These are phyloP conservation scores for Lissocephala sabroskyi DNA, from an alignment of 2,888 invertebrate genomes.

Conservation along the genomic window DNA sequence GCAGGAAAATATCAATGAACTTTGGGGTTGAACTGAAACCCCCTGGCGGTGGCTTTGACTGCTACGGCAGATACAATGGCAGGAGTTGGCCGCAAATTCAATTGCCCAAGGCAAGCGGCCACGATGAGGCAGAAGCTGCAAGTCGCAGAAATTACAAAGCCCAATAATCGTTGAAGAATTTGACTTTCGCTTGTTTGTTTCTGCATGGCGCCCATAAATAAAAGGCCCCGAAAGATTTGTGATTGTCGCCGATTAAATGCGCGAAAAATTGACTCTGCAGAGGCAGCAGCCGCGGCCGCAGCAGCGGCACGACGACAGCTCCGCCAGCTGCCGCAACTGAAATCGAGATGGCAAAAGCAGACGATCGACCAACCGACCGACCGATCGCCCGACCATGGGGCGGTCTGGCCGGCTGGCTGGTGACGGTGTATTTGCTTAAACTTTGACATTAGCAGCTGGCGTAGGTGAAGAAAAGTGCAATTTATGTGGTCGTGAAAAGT, in stretches of 20 bases:
- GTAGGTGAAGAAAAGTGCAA: conserved; percentile 1
- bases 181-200: conserved; percentile 59
- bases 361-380: not conserved
- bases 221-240: conserved; percentile 51
- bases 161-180: conserved; percentile 58
- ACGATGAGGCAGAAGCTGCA: too few relatives aligned
- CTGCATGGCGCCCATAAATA: conserved; percentile 48
- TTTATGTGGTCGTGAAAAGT: conserved; percentile 22
- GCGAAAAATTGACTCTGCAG: conserved; percentile 37
- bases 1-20: conserved; percentile 55
- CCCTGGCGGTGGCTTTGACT: conserved; percentile 9
- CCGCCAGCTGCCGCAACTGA: not conserved
- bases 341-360: not conserved
- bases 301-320: conserved; percentile 27
- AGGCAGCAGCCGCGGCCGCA: conserved; percentile 36
- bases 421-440: conserved; percentile 55
- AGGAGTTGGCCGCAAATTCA: conserved; percentile 12
- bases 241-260: conserved; percentile 62
- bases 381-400: too few relatives aligned
- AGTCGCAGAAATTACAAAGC: conserved; percentile 48
- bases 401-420: too few relatives aligned
- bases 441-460: conserved; percentile 59
- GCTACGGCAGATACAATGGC: conserved; percentile 1
- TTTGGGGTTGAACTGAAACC: conserved; percentile 38
- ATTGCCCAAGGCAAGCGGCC: conserved; percentile 15